These are phyloP conservation scores for Periphyllus acericola DNA, from an alignment of 2,888 invertebrate species.

Conservation along the genomic window DNA sequence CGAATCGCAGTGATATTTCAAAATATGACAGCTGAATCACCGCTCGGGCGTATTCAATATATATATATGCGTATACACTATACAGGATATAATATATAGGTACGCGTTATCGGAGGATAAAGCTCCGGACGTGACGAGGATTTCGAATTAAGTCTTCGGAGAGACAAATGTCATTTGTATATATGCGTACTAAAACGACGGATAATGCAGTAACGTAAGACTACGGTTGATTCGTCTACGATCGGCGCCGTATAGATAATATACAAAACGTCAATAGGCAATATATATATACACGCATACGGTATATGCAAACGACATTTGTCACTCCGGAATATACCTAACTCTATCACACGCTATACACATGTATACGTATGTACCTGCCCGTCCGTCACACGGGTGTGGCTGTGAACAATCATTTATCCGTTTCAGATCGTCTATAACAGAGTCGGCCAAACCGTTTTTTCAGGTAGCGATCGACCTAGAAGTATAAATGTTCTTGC, in stretches of 20 bases:
- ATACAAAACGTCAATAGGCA: no score
- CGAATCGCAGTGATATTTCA: constrained; percentile 19
- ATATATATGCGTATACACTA: not conserved
- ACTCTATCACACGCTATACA: no score
- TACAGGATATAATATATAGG: not conserved
- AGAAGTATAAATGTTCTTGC: no score
- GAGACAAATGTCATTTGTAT: not conserved
- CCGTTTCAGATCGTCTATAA: no score
- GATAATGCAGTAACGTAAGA: not conserved
- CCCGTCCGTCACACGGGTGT: no score
- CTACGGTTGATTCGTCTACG: not conserved
- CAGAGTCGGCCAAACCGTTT: no score
- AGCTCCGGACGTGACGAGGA: constrained; percentile 17
- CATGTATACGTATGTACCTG: no score
- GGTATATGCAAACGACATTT: no score
- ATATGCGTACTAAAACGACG: not conserved
- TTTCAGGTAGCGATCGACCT: no score
- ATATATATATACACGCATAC: no score
- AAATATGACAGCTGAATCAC: constrained; percentile 7
- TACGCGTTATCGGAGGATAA: constrained; percentile 24
- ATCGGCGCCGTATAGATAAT: not conserved
- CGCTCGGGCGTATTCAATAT: not conserved
- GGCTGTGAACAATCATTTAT: no score
- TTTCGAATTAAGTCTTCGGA: not conserved
- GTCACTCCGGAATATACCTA: no score